Evolutionary conservation across 2,113 vertebrate genomes (phyloP), one percentile per base, ranked within the genome.

Genomic region (Plecotus auritus): DNA sequence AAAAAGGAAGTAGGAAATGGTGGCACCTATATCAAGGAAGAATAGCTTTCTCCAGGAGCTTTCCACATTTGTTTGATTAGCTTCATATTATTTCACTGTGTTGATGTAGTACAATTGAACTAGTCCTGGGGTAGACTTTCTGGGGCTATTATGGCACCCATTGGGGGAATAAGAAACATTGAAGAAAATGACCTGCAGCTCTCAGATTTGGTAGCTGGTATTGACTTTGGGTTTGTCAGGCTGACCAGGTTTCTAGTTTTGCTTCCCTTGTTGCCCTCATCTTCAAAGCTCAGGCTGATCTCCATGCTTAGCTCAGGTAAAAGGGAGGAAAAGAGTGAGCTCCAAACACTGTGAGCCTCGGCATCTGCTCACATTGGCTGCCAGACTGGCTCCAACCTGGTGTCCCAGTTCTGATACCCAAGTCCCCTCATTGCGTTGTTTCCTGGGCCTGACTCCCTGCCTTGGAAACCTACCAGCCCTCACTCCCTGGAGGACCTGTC

Each of bases 381-480:
- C 74, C 30, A 54, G 42, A 76, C 45, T 45, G 20, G 45, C 54
- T 88, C 61, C 49, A 80, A 61, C n/a, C 77, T 82, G 35, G n/a
- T 64, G 66, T 91, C 73, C 85, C 77, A 88, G 51, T 93, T 95
- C 73, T 81, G 47, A 82, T 61, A 54, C 74, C 14, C 80, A 80
- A 18, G 51, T 93, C 49, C 20, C 74, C 32, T 54, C 20, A 1
- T 37, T 37, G 20, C 64, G 23, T 93, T 96, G 22, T 95, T 95
- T 94, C 87, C 87, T 93, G 67, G 28, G 30, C 35, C 89, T 82
- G 22, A 30, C 47, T 78, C 11, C 28, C 81, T 92, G n/a, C 81
- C 66, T 66, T 96, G 88, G 88, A 95, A 96, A 93, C 81, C 88
- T 64, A 69, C 40, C 64, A 95, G 18, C 51, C 37, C 26, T 90